A percentile compares a stretch with the other conserved stretches of the same genome.
Evolutionary conservation across 2,113 vertebrate genomes (phyloP).

Genomic region (Malurus cyaneus): DNA sequence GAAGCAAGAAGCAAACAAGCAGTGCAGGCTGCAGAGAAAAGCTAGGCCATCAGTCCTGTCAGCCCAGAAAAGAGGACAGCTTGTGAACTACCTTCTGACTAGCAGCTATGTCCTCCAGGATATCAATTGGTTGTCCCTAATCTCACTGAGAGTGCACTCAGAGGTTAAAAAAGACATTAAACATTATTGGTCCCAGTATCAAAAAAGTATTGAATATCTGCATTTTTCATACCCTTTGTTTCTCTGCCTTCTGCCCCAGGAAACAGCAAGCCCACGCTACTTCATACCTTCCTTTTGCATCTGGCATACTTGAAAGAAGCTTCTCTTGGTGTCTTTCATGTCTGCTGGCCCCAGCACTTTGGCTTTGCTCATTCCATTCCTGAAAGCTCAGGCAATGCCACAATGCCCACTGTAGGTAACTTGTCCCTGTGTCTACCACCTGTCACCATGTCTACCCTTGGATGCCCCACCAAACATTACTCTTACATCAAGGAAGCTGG

Average conservation of each 20-base stretch:
- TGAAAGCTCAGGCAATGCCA: not conserved
- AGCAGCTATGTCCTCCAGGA: not conserved
- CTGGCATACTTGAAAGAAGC: not conserved
- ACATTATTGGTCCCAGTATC: not conserved
- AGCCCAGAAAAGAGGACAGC: not conserved
- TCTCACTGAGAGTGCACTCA: fast-evolving
- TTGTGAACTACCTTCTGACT: not conserved
- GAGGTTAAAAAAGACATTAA: not conserved
- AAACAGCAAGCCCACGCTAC: not conserved
- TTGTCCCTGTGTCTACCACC: not conserved
- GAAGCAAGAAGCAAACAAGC: not conserved
- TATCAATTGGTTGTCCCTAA: not conserved
- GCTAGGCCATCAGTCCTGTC: not conserved
- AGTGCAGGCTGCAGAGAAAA: not conserved
- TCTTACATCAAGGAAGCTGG: not conserved
- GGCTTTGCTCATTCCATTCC: not conserved
- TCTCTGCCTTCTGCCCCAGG: not conserved
- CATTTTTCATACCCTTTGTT: not conserved
- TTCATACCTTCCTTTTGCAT: not conserved
- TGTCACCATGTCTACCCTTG: not conserved
- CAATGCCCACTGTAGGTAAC: not conserved
- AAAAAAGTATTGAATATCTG: not conserved
- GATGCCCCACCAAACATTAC: not conserved
- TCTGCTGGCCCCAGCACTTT: not conserved
- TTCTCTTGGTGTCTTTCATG: not conserved